These are phyloP conservation scores for Brassicogethes aeneus DNA, from an alignment of 2,888 invertebrate genomes.

Conservation along the genomic window DNA sequence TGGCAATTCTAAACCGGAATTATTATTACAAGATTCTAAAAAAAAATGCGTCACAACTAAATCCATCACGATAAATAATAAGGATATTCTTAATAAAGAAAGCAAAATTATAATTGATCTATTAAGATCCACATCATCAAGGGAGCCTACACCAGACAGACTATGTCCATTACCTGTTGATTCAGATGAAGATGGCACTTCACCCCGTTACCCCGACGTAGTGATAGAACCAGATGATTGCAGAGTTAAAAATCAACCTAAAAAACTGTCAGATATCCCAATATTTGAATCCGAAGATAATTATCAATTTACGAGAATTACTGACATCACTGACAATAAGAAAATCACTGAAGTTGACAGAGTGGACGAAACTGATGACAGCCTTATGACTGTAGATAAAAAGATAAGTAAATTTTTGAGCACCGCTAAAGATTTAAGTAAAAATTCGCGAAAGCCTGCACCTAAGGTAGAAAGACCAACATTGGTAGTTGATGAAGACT, in stretches of 20 bases:
- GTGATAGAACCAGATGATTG: conserved; percentile 69
- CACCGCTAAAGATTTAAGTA: conserved; percentile 37
- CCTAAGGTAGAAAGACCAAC: conserved; percentile 40
- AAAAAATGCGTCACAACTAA: conserved; percentile 46
- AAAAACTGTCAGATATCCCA: conserved; percentile 42
- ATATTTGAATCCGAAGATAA: conserved; percentile 54
- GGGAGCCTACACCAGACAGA: conserved; percentile 66
- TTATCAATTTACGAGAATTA: conserved; percentile 42
- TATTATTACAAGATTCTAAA: conserved; percentile 10
- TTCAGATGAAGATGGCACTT: conserved; percentile 47
- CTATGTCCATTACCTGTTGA: conserved; percentile 59
- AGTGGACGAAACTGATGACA: conserved; percentile 43
- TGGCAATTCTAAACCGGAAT: conserved; percentile 23
- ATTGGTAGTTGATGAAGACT: conserved; percentile 46
- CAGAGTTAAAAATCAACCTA: conserved; percentile 34
- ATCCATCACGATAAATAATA: conserved; percentile 42
- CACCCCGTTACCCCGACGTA: conserved; percentile 63
- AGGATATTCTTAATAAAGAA: conserved; percentile 41
- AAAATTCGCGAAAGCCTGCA: conserved; percentile 30
- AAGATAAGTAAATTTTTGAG: conserved; percentile 41
- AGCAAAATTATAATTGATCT: conserved; percentile 59
- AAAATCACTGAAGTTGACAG: conserved; percentile 33
- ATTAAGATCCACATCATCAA: conserved; percentile 63
- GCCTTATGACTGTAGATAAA: conserved; percentile 48
- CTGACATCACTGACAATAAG: conserved; percentile 26